These are phyloP conservation scores for Scylla paramamosain DNA, from an alignment of 1,140 invertebrate species.

Conservation along the genomic window DNA sequence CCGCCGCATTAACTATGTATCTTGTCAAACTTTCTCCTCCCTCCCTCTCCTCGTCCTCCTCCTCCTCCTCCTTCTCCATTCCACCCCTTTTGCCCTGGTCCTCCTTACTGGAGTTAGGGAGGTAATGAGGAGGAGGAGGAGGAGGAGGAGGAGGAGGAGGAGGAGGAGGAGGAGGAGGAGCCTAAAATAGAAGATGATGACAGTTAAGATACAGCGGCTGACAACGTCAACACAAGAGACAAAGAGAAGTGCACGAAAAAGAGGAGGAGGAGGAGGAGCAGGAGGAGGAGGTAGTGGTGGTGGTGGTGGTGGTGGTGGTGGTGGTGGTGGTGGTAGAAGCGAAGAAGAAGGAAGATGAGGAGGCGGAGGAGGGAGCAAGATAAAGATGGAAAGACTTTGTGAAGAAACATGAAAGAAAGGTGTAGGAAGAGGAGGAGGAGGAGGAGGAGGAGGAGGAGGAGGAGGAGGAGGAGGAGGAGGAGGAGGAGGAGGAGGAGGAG, in stretches of 20 bases:
- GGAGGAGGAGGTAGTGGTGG: not conserved
- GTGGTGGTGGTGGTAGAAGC: too few species aligned
- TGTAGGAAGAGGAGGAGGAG: not conserved
- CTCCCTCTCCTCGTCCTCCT: not conserved
- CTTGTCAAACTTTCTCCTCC: conserved; percentile 31
- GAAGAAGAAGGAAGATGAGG: not conserved
- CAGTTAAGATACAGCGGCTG: not conserved
- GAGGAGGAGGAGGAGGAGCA: not conserved
- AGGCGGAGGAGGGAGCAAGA: not conserved
- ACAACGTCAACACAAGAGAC: not conserved
- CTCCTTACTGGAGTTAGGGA: not conserved
- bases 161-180: not conserved
- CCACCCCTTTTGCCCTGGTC: not conserved
- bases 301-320: not conserved
- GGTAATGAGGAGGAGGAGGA: conserved; percentile 28
- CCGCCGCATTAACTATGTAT: conserved; percentile 49
- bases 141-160: not conserved
- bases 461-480: not conserved
- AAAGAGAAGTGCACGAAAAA: not conserved
- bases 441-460: not conserved
- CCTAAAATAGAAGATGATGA: not conserved
- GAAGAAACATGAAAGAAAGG: not conserved
- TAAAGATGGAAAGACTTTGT: not conserved
- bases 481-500: too few species aligned
- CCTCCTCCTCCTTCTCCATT: not conserved